phyloP scores from a whole-genome alignment of 2,888 invertebrate species.

The Euproctis similis region DNA sequence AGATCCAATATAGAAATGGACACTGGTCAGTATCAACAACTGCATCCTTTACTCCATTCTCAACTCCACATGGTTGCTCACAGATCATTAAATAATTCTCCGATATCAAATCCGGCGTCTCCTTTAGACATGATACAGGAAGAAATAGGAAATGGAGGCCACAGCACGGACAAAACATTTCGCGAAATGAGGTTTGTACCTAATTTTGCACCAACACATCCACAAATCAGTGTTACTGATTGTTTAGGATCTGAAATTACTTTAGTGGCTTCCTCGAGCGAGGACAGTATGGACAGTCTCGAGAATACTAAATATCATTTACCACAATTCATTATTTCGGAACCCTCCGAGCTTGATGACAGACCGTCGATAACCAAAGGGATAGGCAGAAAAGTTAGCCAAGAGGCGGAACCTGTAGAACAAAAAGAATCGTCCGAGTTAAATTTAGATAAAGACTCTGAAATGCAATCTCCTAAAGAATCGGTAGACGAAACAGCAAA shows the following conservation, averaged over 20 bases:
- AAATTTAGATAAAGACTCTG: conserved; percentile 37
- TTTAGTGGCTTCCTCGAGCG: conserved; percentile 84
- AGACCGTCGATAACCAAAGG: conserved; percentile 89
- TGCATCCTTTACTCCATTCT: conserved; percentile 61
- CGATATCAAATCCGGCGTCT: conserved; percentile 78
- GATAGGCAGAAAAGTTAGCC: conserved; percentile 81
- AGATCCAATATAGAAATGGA: conserved; percentile 73
- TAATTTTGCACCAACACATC: conserved; percentile 67
- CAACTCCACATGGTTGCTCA: conserved; percentile 65
- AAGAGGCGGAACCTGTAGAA: conserved; percentile 70
- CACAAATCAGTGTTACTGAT: conserved; percentile 94
- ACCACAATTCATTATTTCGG: conserved; percentile 82
- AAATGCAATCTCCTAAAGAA: conserved; percentile 57
- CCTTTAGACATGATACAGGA: conserved; percentile 86
- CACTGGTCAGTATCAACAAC: conserved; percentile 47
- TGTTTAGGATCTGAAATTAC: conserved; percentile 91
- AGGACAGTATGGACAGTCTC: conserved; percentile 81
- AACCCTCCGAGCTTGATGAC: conserved; percentile 80
- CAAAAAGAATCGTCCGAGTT: conserved; percentile 23
- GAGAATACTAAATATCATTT: conserved; percentile 74
- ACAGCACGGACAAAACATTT: conserved; percentile 20
- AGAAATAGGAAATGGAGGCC: conserved; percentile 71
- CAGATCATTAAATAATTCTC: conserved; percentile 77
- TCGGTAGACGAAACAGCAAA: conserved; percentile 39
- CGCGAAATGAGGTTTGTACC: conserved; percentile 28